Percentiles rank a stretch among this genome's conserved stretches.
These are phyloP conservation scores for Trachymyrmex septentrionalis DNA, from an alignment of 1,140 invertebrate genomes.

Conservation along the genomic window DNA sequence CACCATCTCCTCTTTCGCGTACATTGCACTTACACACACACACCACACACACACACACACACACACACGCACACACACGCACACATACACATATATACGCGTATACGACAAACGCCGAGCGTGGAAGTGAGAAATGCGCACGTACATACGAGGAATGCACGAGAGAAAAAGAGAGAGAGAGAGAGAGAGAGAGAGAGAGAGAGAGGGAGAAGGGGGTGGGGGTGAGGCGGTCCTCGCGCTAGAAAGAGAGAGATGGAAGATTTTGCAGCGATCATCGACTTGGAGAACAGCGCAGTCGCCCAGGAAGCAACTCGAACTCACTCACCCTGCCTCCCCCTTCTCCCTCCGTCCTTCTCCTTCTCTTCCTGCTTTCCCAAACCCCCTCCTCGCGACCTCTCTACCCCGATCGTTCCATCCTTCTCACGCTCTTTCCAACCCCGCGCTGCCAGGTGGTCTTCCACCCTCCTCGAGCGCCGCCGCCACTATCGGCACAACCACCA, in stretches of 20 bases:
- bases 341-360: constrained; percentile 38
- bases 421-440: constrained; percentile 33
- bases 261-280: constrained; percentile 78
- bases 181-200: too few species aligned
- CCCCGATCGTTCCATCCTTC: constrained; percentile 31
- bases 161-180: neutral
- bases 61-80: neutral
- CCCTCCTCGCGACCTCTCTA: constrained; percentile 21
- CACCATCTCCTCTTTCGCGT: neutral
- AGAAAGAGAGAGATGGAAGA: constrained; percentile 71
- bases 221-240: neutral
- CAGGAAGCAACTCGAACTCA: constrained; percentile 67
- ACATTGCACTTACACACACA: neutral
- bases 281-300: constrained; percentile 72
- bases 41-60: neutral
- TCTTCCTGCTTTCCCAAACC: constrained; percentile 3
- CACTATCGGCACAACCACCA: constrained; percentile 43
- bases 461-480: constrained; percentile 34
- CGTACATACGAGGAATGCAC: constrained; percentile 48
- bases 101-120: neutral
- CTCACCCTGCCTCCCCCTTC: constrained; percentile 53
- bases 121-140: constrained; percentile 33
- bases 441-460: constrained; percentile 38
- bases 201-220: constrained; percentile 22
- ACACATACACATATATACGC: neutral